Evolutionary conservation across 2,113 vertebrate species (phyloP), one percentile per base, ranked within the genome.

Genomic region (Ailurus styani): DNA sequence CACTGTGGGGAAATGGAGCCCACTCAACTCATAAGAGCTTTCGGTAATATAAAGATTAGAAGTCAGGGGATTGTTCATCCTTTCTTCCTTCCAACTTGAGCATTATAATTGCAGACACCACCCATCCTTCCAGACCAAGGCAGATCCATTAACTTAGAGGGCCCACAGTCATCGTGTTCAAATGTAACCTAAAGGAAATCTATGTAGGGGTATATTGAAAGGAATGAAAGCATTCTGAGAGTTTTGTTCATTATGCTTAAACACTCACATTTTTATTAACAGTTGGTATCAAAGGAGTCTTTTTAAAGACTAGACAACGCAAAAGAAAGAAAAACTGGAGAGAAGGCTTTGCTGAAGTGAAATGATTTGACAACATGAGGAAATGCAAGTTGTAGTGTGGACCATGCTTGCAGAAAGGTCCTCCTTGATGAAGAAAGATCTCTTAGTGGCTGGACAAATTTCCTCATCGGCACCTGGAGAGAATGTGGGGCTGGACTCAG

Each of bases 231-330:
- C 84, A 54, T 50, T 37, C 13, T 1, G 3, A 34, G 15, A 89
- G n/a, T 54, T 77, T 60, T 54, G 40, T 25, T 54, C 9, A 0
- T 13, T 31, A 31, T 27, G 60, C 20, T 90, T 78, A 37, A 91
- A 14, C 31, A 77, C 7, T 87, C 77, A 86, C 40, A n/a, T 66
- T 93, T 97, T 93, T 92, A 95, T 95, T 82, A 88, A 57, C 62
- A 47, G 6, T 23, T 83, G 27, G 34, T 52, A 97, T 54, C 87
- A 82, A 93, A 89, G 57, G 25, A 29, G 5, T 70, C 89, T 96
- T 86, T 75, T 84, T 81, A 86, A 64, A 91, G 68, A 81, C 54
- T 6, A 1, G 72, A 50, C 37, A 89, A 31, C 75, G 40, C 14
- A 21, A 47, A 93, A 88, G 29, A 52, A 90, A 66, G 12, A 13